Evolutionary conservation across 1,140 invertebrate genomes (phyloP).

Genomic region (Octopus bimaculoides): DNA sequence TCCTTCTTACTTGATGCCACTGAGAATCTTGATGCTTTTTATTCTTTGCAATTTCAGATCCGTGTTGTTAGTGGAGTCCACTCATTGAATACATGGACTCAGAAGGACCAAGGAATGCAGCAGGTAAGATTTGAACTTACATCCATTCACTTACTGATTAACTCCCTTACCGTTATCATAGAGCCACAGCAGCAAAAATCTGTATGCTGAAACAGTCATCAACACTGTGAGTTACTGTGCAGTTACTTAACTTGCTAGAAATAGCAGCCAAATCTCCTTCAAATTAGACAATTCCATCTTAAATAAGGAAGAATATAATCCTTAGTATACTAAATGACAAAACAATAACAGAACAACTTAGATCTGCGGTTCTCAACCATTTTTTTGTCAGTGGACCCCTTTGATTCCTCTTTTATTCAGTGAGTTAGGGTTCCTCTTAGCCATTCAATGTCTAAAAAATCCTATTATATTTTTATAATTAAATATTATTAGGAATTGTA

Average conservation of each 20-base stretch:
- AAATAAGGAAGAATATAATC: background rate
- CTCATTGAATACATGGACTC: slow-evolving; percentile 38
- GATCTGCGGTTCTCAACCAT: too few relatives aligned
- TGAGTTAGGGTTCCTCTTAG: too few relatives aligned
- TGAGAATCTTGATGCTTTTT: background rate
- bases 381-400: too few relatives aligned
- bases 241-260: background rate
- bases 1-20: background rate
- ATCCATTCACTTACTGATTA: background rate
- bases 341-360: too few relatives aligned
- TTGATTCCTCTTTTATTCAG: too few relatives aligned
- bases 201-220: background rate
- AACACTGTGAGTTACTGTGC: background rate
- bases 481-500: too few relatives aligned
- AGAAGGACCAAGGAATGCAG: slow-evolving; percentile 43
- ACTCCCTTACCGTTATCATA: background rate
- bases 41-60: slow-evolving; percentile 28
- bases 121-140: slow-evolving; percentile 28
- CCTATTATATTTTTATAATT: too few relatives aligned
- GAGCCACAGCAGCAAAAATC: background rate
- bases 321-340: too few relatives aligned
- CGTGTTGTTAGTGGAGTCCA: slow-evolving; percentile 36
- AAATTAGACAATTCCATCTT: background rate
- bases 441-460: too few relatives aligned
- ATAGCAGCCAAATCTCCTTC: background rate